These are phyloP conservation scores for Eristalis intricaria DNA, from an alignment of 2,888 invertebrate species.

Conservation along the genomic window DNA sequence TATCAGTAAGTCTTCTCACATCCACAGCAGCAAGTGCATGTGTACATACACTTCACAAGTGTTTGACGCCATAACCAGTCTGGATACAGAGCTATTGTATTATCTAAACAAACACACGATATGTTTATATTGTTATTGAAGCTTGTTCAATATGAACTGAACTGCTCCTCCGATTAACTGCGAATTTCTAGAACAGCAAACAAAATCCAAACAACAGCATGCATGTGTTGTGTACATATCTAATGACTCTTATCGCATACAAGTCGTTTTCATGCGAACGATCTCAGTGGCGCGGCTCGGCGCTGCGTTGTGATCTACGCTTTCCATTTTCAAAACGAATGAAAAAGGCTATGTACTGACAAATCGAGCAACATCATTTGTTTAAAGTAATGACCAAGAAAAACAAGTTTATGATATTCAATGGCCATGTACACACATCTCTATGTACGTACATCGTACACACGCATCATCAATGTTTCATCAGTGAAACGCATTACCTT, in stretches of 20 bases:
- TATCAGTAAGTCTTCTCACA: background rate
- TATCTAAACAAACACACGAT: background rate
- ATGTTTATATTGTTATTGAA: background rate
- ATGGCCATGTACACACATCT: background rate
- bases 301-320: background rate
- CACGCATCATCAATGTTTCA: too few relatives aligned
- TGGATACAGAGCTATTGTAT: background rate
- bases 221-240: background rate
- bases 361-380: background rate
- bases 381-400: background rate
- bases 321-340: background rate
- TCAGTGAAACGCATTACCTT: constrained; percentile 21
- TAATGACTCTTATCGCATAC: background rate
- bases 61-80: background rate
- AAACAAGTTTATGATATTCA: background rate
- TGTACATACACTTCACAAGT: background rate
- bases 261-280: background rate
- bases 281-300: too few relatives aligned
- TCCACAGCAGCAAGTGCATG: too few relatives aligned
- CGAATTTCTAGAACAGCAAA: background rate
- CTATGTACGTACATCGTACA: background rate
- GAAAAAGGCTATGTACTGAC: background rate
- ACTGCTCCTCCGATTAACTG: background rate
- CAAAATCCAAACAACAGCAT: background rate
- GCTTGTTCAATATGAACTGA: background rate